phyloP scores from a whole-genome alignment of 2,888 invertebrate genomes.

The Syritta pipiens region DNA sequence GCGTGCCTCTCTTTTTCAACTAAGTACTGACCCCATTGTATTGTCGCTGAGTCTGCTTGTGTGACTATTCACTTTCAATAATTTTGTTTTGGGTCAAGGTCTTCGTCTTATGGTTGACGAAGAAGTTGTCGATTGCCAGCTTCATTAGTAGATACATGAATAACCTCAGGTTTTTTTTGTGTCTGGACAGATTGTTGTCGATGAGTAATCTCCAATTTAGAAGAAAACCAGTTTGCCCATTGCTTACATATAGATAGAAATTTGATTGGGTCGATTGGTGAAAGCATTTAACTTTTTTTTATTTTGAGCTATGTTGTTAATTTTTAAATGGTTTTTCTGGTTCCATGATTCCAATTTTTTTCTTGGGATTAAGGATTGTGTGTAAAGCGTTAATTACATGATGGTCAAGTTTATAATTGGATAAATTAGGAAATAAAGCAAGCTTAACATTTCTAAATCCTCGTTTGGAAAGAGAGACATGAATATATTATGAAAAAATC shows the following conservation, averaged over 20 bases:
- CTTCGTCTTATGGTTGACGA: background rate
- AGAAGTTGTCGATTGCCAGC: background rate
- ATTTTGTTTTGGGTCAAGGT: conserved; percentile 32
- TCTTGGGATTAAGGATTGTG: background rate
- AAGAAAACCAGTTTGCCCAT: background rate
- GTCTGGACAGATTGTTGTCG: background rate
- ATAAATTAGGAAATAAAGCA: background rate
- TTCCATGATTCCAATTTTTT: conserved; percentile 3
- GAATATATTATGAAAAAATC: background rate
- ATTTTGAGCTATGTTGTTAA: background rate
- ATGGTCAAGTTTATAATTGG: no score
- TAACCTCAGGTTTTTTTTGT: background rate
- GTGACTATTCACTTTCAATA: conserved; percentile 15
- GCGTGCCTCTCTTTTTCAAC: no score
- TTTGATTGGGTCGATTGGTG: background rate
- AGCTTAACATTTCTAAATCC: background rate
- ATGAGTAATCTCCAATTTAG: conserved; percentile 1
- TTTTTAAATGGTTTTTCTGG: background rate
- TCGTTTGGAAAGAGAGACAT: background rate
- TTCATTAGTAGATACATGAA: background rate
- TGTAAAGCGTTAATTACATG: background rate
- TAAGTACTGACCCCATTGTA: background rate
- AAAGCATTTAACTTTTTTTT: conserved; percentile 3
- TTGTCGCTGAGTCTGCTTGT: background rate
- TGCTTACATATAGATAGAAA: conserved; percentile 18